Evolutionary conservation across 2,797 vertebrate genomes (phyloP), one percentile per base, ranked within the genome.

Genomic region (Lepilemur ruficaudatus): DNA sequence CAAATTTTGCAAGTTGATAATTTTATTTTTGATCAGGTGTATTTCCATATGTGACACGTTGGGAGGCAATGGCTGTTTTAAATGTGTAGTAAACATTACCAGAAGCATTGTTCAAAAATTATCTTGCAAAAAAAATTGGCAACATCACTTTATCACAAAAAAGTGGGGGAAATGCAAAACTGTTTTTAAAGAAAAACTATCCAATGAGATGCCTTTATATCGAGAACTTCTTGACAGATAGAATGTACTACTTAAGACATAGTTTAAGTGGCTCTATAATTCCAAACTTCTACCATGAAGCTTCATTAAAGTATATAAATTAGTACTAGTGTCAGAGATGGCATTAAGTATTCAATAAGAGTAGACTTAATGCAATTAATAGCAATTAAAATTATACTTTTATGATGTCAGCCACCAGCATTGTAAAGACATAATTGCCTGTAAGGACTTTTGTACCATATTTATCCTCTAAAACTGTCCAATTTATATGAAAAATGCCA

Each of bases 351-450:
- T 99, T 99, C 99, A 98, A 98, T 98, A 98, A 99, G 98, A 99
- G 97, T 98, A 98, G 98, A 98, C 98, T 98, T 99, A 98, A 99
- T 98, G 98, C 98, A 99, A 99, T 99, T 99, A 99, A 99, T 98
- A 99, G 99, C 98, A 99, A 99, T 99, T 99, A 99, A 98, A 99
- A 99, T 99, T 99, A 98, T 98, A 98, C 98, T 99, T 99, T 99
- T 99, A 99, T 99, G 97, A 98, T 99, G 98, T 99, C 98, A 99
- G 98, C 98, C 98, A 99, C 98, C 97, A 98, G 98, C 97, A 98
- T 98, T 98, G 98, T 99, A 98, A 99, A 98, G 98, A 98, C 98
- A 98, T 99, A 99, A 99, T 99, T 99, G 99, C 99, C 98, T 99
- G 97, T 98, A 99, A 98, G 98, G 98, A 99, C 98, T 99, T 98